Percentiles rank a stretch among this genome's conserved stretches.
Conservation (phyloP, 2,113 vertebrate genomes). For the Enhydra lutris region DNA sequence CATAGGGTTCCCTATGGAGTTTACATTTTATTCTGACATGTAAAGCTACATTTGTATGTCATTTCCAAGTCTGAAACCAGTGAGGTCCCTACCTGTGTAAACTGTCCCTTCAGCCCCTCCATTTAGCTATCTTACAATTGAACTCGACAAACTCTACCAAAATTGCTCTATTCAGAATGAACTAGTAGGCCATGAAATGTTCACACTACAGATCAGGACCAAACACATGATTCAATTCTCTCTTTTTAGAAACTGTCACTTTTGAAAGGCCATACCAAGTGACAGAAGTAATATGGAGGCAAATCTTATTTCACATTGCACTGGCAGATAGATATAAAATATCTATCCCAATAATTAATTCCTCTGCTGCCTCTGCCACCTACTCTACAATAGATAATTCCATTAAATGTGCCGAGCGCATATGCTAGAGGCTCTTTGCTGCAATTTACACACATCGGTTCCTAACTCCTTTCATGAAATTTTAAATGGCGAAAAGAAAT, state of each 20-base stretch:
- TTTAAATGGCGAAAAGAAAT: constrained; percentile 79
- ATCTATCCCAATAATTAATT: constrained; percentile 77
- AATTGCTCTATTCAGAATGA: not conserved
- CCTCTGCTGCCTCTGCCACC: constrained; percentile 58
- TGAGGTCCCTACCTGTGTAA: not conserved
- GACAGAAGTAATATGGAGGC: constrained; percentile 61
- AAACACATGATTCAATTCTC: constrained; percentile 40
- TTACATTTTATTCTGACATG: not conserved
- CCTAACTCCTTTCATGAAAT: constrained; percentile 63
- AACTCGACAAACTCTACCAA: not conserved
- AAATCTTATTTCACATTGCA: constrained; percentile 66
- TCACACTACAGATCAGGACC: not conserved
- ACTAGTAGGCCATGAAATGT: not conserved
- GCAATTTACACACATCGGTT: constrained; percentile 35
- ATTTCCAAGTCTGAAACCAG: not conserved
- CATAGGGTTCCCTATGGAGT: not conserved
- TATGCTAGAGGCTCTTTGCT: constrained; percentile 52
- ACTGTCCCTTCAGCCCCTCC: not conserved
- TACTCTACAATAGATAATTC: constrained; percentile 68
- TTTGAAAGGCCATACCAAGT: constrained; percentile 58
- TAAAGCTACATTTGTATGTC: not conserved
- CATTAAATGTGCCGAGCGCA: constrained; percentile 40
- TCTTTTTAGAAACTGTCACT: constrained; percentile 73
- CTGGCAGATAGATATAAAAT: constrained; percentile 66
- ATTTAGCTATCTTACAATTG: not conserved